Conservation (phyloP, 2,113 vertebrate genomes). For the Felis catus region F.catus_Fca126_mat1.0 CM031412.1:99743001-99743500, state of each 20-base stretch:
- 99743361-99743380: background rate
- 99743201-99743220: no score
- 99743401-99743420: background rate
- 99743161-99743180: no score
- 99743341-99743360: background rate
- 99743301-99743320: background rate
- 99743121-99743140: no score
- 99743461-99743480: background rate
- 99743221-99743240: background rate
- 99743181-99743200: no score
- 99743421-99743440: background rate
- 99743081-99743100: no score
- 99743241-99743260: background rate
- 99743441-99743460: background rate
- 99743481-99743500: background rate
- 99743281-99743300: background rate
- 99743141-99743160: no score
- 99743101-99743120: no score
- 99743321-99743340: background rate
- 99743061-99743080: no score
- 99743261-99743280: background rate
- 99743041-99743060: no score
- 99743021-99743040: no score
- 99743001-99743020: no score
- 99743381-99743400: background rate